Evolutionary conservation across 2,888 invertebrate genomes (phyloP), one percentile per base, ranked within the genome.

Genomic region (Machimus atricapillus): DNA sequence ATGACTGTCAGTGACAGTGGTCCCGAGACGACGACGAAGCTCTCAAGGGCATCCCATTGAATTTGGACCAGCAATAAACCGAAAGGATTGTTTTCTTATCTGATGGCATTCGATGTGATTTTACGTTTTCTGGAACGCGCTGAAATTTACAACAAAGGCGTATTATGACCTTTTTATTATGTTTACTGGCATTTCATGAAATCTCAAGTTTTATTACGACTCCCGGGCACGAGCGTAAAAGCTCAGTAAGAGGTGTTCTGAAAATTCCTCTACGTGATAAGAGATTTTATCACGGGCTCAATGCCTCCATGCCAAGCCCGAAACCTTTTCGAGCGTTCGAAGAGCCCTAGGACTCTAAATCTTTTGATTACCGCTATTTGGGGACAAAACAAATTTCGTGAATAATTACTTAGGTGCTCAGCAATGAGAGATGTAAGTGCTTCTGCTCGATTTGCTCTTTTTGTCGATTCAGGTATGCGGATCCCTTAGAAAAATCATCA

Each of bases 81-180:
- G 85, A 85, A 85, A 85, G 85, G 85, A 85, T 85, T 85, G 85
- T 85, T 74, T 85, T 74, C 74, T 85, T 85, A 85, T 85, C 85
- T 85, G 85, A 85, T 85, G 85, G 85, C 74, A 85, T 85, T 74
- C 74, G 85, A 85, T 74, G 74, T 85, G 85, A 85, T 85, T 85
- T 85, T 85, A 85, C 85, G 85, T 85, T 46, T 85, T 19, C 74
- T 58, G 31, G 74, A 85, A 74, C 74, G 85, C 85, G 85, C 85
- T 74, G 16, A 74, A 85, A 85, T 85, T 85, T 85, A 85, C 85
- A 85, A 85, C 74, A 85, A 85, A 43, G 40, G 73, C 85, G 73
- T 73, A 74, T 85, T 85, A 85, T 85, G 85, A 85, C 85, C 85
- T 85, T 74, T 85, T 85, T 85, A 85, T 85, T 85, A 85, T 85